Base-by-base conservation (phyloP, 1,140 invertebrate genomes). In the Drosophila setifemur region DNA sequence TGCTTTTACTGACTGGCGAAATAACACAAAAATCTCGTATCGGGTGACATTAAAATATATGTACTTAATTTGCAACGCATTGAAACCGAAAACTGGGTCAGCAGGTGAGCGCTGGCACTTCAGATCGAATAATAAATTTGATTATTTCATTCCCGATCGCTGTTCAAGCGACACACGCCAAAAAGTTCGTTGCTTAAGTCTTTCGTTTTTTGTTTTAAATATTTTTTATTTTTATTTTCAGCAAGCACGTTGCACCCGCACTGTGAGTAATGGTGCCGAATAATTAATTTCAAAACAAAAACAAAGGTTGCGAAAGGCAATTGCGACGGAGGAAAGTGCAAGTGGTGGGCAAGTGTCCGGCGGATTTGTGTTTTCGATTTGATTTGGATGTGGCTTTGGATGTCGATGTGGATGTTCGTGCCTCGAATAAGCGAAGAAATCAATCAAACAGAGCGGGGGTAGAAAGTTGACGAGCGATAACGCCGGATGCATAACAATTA, bases 161-260 rank as follows among this genome's bases (percentile, higher is more conserved):
- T 26, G 8, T 11, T 9, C 37, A 61, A 29, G 8, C 21, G 58
- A 63, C 58, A 63, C 19, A 29, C 16, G 28, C 48, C 35, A 19
- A 39, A 74, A 45, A 63, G 79, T 79, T 85, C 54, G 79, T 79
- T 68, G 47, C 79, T 77, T 35, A 53, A 78, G 78, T 83, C 73
- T 83, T 83, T 83, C 55, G 79, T 70, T 77, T 81, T 52, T 63
- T 29, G n/a, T n/a, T n/a, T n/a, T n/a, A n/a, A n/a, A n/a, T n/a
- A n/a, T n/a, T n/a, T n/a, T n/a, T n/a, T n/a, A n/a, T n/a, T n/a
- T n/a, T n/a, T n/a, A n/a, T n/a, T n/a, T n/a, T n/a, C n/a, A 29
- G 11, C 19, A 29, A 53, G 64, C 39, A 50, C 66, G 54, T 60
- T 85, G 77, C 69, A 79, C 70, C 54, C 66, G 73, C 55, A 63